A percentile compares a stretch with the other conserved stretches of the same genome.
Evolutionary conservation across 2,888 invertebrate genomes (phyloP).

Genomic region (Lymantria dispar): DNA sequence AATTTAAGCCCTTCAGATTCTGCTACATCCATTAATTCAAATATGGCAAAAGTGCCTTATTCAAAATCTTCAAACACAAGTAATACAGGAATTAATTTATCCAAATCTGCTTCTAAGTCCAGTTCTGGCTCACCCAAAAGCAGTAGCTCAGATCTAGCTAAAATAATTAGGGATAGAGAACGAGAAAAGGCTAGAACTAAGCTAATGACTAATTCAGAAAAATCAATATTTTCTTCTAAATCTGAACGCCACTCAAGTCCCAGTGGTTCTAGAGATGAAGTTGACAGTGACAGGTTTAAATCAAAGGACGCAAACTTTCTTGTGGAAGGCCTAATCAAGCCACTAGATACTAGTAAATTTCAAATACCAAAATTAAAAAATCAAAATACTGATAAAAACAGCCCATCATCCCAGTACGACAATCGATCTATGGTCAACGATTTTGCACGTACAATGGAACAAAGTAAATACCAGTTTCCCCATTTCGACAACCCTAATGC

Average conservation of each 20-base stretch:
- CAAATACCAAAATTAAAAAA: conserved; percentile 91
- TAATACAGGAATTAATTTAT: conserved; percentile 69
- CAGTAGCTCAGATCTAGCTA: conserved; percentile 79
- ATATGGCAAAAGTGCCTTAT: conserved; percentile 73
- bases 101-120: conserved; percentile 74
- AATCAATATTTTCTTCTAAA: conserved; percentile 85
- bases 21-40: conserved; percentile 48
- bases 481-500: conserved; percentile 64
- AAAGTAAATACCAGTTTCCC: conserved; percentile 70
- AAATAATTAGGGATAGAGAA: conserved; percentile 83
- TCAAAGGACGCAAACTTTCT: conserved; percentile 84
- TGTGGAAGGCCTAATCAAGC: conserved; percentile 90
- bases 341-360: conserved; percentile 90
- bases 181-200: conserved; percentile 82
- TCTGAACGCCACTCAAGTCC: conserved; percentile 86
- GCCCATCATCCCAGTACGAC: conserved; percentile 66
- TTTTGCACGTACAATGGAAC: conserved; percentile 66
- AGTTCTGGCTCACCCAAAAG: conserved; percentile 84
- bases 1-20: conserved; percentile 67
- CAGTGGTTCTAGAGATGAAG: conserved; percentile 84
- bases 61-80: conserved; percentile 68
- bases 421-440: conserved; percentile 72
- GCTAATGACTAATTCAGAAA: conserved; percentile 83
- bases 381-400: conserved; percentile 74
- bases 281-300: conserved; percentile 85